Conservation (phyloP, 1,140 invertebrate species). For the Bradynema listronoti region DNA sequence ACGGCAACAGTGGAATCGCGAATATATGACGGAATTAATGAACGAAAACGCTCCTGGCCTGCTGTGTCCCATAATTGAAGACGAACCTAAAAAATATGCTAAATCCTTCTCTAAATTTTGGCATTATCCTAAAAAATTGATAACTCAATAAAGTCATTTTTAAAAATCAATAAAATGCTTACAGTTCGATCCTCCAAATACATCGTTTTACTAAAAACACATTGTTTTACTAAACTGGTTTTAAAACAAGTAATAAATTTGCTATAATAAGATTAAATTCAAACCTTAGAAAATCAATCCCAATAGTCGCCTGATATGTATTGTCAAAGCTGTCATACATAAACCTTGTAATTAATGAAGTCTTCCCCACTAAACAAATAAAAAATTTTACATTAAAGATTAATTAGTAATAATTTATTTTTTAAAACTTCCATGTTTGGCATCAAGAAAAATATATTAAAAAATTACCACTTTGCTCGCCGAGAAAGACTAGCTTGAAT, state of each 20-base stretch:
- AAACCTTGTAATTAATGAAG: slow-evolving; percentile 95
- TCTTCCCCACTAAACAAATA: slow-evolving; percentile 88
- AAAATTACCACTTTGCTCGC: slow-evolving; percentile 90
- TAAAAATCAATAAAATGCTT: slow-evolving; percentile 54
- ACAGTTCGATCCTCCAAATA: slow-evolving; percentile 97
- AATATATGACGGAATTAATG: slow-evolving; percentile 96
- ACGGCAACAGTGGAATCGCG: slow-evolving; percentile 97
- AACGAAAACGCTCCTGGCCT: slow-evolving; percentile 91
- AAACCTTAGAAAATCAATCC: slow-evolving; percentile 95
- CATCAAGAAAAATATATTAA: slow-evolving; percentile 66
- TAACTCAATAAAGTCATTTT: slow-evolving; percentile 65
- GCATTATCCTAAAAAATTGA: background rate
- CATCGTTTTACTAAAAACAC: slow-evolving; percentile 83
- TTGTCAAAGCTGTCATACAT: slow-evolving; percentile 99
- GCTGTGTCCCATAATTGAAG: slow-evolving; percentile 97
- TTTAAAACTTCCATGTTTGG: slow-evolving; percentile 66
- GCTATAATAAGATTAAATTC: no score
- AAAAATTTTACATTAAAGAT: slow-evolving; percentile 16
- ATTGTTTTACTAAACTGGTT: no score
- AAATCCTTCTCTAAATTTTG: background rate
- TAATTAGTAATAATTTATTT: slow-evolving; percentile 66
- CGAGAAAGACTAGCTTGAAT: slow-evolving; percentile 97
- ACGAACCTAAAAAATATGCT: slow-evolving; percentile 65
- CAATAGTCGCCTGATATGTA: slow-evolving; percentile 99
- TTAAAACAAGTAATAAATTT: no score